These are phyloP conservation scores for Lithophane semibrunnea DNA, from an alignment of 2,888 invertebrate species.

Conservation along the genomic window DNA sequence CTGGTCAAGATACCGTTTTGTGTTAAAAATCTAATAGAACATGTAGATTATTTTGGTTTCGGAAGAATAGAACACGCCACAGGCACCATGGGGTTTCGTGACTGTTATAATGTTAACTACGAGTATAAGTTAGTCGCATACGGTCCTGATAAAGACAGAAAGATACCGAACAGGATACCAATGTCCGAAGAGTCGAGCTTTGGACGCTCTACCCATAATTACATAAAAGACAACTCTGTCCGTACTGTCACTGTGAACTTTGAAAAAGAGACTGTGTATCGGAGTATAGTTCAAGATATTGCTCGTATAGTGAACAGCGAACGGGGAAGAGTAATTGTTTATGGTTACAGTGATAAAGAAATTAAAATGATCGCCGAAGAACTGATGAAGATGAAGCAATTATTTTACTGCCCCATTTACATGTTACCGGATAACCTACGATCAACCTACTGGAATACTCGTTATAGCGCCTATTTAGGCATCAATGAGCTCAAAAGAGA, in stretches of 20 bases:
- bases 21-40: constrained; percentile 34
- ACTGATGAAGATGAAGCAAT: constrained; percentile 19
- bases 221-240: constrained; percentile 43
- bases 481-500: constrained; percentile 26
- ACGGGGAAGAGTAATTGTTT: constrained; percentile 38
- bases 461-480: constrained; percentile 25
- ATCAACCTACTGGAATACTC: background rate
- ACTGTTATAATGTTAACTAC: constrained; percentile 33
- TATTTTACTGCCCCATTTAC: constrained; percentile 43
- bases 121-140: fast-evolving
- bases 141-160: constrained; percentile 18
- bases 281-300: constrained; percentile 7
- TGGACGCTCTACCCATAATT: background rate
- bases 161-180: constrained; percentile 47
- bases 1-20: constrained; percentile 35
- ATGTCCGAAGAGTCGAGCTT: fast-evolving
- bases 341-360: fast-evolving
- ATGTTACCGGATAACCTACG: constrained; percentile 22
- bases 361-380: background rate
- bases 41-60: constrained; percentile 24
- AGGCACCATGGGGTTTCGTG: constrained; percentile 3
- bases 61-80: background rate
- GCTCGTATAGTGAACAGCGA: constrained; percentile 38
- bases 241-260: constrained; percentile 18
- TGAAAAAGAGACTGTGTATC: fast-evolving